These are phyloP conservation scores for Physella acuta DNA, from an alignment of 1,140 invertebrate genomes.

Conservation along the genomic window DNA sequence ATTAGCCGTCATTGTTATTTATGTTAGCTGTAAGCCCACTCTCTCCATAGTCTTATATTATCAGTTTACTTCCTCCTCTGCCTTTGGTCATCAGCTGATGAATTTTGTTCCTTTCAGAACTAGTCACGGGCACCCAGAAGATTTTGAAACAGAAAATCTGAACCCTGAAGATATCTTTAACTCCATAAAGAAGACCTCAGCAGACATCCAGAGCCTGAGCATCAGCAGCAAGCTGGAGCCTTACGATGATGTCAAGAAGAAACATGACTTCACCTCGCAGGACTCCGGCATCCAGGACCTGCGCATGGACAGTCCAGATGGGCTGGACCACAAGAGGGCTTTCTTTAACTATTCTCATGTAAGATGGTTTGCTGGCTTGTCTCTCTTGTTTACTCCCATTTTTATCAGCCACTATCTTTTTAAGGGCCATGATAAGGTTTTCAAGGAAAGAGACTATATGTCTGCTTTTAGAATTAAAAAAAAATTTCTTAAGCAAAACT, in stretches of 20 bases:
- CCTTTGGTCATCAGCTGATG: no score
- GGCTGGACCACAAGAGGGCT: slow-evolving; percentile 26
- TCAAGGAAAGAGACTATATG: no score
- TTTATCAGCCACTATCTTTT: no score
- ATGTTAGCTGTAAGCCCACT: no score
- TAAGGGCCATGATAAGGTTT: no score
- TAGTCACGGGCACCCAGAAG: slow-evolving; percentile 48
- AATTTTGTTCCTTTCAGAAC: slow-evolving; percentile 16
- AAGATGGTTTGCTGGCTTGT: no score
- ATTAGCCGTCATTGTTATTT: no score
- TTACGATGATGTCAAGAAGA: slow-evolving; percentile 59
- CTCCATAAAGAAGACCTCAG: slow-evolving; percentile 84
- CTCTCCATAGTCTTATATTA: no score
- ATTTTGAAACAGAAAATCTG: slow-evolving; percentile 69
- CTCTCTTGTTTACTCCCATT: no score
- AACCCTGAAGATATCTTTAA: slow-evolving; percentile 81
- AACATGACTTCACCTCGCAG: slow-evolving; percentile 80
- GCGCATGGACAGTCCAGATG: slow-evolving; percentile 62
- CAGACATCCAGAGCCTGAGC: slow-evolving; percentile 88
- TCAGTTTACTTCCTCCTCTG: no score
- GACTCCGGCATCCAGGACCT: slow-evolving; percentile 82
- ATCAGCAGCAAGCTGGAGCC: slow-evolving; percentile 65
- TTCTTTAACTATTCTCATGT: slow-evolving; percentile 20
- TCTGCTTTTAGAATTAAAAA: no score
- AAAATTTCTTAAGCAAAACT: no score